Evolutionary conservation across 2,888 invertebrate species (phyloP), one percentile per base, ranked within the genome.

Genomic region (Gerris lacustris): DNA sequence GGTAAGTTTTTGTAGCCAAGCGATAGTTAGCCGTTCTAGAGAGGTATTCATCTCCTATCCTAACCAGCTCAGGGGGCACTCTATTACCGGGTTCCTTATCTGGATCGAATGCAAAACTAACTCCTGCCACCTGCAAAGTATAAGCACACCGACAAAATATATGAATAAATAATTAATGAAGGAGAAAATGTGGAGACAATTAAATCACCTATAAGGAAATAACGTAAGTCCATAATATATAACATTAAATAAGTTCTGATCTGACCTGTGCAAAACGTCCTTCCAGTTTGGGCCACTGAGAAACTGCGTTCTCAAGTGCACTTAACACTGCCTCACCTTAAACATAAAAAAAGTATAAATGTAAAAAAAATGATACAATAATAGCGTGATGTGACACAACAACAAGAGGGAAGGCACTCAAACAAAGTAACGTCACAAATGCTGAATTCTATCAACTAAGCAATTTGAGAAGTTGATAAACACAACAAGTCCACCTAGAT

Each of bases 1-100:
- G 82, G 79, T 94, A 95, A 78, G 87, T 87, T 79, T 95, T 95
- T 17, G 93, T 87, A 2, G 89, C 92, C 69, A 94, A 81, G 63
- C 89, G 83, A 81, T 95, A 73, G 43, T 68, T 71, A 31, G 69
- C 66, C 0, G 87, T 84, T 1, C 85, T 79, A 69, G 88, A 86
- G 0, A 95, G 80, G 79, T 90, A 91, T 78, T 92, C 90, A 78
- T 92, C 93, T 0, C 92, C 94, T n/a, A 95, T 85, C 78, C 89
- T 87, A 7, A 94, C 88, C 6, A 90, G 84, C 55, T 85, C 84
- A 0, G 86, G 84, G 72, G 91, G 89, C 0, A 90, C 86, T 18
- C 94, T 81, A 71, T 86, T 80, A 0, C 92, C 92, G 0, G 88
- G 80, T 0, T 89, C 87, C 79, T 86, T 86, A 1, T 82, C 79